phyloP scores from a whole-genome alignment of 2,888 invertebrate genomes.

The Ophonus ardosiacus region DNA sequence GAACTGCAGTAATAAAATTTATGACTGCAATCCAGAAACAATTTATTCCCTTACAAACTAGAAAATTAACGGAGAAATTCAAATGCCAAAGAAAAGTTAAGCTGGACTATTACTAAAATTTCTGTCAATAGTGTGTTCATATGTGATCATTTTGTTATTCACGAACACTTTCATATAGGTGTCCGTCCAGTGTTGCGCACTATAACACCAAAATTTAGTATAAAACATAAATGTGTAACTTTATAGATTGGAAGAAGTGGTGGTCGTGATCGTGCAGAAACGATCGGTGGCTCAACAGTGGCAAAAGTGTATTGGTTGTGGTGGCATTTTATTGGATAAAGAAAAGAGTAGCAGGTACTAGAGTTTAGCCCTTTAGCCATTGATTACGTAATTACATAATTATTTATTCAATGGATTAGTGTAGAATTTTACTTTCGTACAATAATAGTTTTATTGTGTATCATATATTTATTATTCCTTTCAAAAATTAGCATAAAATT shows the following conservation, averaged over 20 bases:
- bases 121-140: no score
- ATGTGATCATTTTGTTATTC: not conserved
- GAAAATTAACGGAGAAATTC: no score
- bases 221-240: conserved; percentile 5
- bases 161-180: conserved; percentile 1
- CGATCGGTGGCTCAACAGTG: conserved; percentile 13
- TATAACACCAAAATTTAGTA: not conserved
- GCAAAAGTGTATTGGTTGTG: conserved; percentile 52
- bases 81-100: no score
- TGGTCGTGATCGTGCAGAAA: conserved; percentile 16
- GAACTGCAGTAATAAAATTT: no score
- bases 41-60: no score
- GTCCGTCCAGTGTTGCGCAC: conserved; percentile 44
- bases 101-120: no score
- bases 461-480: not conserved
- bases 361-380: not conserved
- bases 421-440: not conserved
- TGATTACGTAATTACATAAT: not conserved
- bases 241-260: conserved; percentile 42
- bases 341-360: conserved; percentile 18
- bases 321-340: conserved; percentile 23
- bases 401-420: not conserved
- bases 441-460: not conserved
- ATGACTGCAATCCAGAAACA: no score
- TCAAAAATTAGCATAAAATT: not conserved